Base-by-base conservation (phyloP, 2,113 vertebrate genomes). In the Colistium nudipinnis region DNA sequence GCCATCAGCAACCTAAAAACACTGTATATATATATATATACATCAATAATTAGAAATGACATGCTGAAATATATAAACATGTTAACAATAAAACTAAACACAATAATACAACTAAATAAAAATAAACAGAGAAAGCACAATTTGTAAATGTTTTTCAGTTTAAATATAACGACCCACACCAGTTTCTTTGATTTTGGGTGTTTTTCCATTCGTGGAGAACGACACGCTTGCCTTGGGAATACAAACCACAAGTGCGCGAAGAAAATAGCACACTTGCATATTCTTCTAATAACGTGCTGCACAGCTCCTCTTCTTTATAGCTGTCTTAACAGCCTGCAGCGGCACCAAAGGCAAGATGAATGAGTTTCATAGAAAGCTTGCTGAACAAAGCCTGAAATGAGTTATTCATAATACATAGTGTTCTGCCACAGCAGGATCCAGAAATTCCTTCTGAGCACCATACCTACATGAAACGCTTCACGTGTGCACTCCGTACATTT, bases 211-310 rank as follows among this genome's bases (percentile, higher is more conserved):
- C 48, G 33, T 52, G 8, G 33, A 31, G 16, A 10, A 22, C 53
- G 22, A 52, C 44, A 55, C 20, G 7, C 44, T 30, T 31, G n/a
- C 54, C 39, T 30, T 33, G 55, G 51, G 49, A 82, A 59, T 64
- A 30, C 30, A 79, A 76, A 62, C 28, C 48, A 55, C 8, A 24
- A 68, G 30, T 10, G 24, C 33, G 33, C 49, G 30, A 72, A 60
- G 36, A 45, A 76, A 64, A 8, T 54, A 63, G 35, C 62, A 57
- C 48, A 36, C n/a, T 70, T 57, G 25, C 39, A 79, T 65, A 30
- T 74, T 55, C 45, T 60, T 55, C 49, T 53, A 33, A 66, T 71
- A n/a, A 71, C 67, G 79, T 83, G 76, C 64, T 44, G 39, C 9
- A 20, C 61, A 10, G 45, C 68, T 81, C 30, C 45, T n/a, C n/a